Evolutionary conservation across 2,888 invertebrate genomes (phyloP).

Genomic region (Notodonta dromedarius): DNA sequence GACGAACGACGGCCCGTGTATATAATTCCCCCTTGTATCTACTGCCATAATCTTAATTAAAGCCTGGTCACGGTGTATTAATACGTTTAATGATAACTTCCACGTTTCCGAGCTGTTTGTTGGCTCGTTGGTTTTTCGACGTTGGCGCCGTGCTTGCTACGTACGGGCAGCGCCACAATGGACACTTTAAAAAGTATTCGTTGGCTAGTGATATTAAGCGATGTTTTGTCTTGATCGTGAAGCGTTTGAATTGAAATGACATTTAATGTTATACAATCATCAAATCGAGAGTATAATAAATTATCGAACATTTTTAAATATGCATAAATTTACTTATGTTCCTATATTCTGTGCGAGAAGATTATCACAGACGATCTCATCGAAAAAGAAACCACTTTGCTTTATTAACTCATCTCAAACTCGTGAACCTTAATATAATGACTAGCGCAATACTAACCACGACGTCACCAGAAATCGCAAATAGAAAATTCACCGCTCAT

Average conservation of each 20-base stretch:
- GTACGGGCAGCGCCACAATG: not conserved
- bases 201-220: too few species aligned
- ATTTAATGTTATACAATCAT: too few species aligned
- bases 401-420: too few species aligned
- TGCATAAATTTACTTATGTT: too few species aligned
- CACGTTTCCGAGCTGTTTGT: conserved; percentile 60
- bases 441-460: not conserved
- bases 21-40: conserved; percentile 48
- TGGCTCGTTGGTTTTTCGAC: conserved; percentile 64
- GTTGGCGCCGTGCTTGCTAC: conserved; percentile 42
- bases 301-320: too few species aligned
- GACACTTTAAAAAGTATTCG: not conserved
- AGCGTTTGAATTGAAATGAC: too few species aligned
- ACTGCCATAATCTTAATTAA: conserved; percentile 66
- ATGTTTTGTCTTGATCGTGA: too few species aligned
- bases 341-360: too few species aligned
- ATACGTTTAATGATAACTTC: conserved; percentile 62
- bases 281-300: too few species aligned
- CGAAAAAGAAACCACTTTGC: too few species aligned
- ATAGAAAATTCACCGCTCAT: not conserved
- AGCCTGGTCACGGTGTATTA: conserved; percentile 69
- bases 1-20: conserved; percentile 20
- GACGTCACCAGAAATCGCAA: not conserved
- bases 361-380: too few species aligned
- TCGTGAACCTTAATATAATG: too few species aligned